Evolutionary conservation across 2,888 invertebrate species (phyloP), one percentile per base, ranked within the genome.

Genomic region (Punctoribates punctum): DNA sequence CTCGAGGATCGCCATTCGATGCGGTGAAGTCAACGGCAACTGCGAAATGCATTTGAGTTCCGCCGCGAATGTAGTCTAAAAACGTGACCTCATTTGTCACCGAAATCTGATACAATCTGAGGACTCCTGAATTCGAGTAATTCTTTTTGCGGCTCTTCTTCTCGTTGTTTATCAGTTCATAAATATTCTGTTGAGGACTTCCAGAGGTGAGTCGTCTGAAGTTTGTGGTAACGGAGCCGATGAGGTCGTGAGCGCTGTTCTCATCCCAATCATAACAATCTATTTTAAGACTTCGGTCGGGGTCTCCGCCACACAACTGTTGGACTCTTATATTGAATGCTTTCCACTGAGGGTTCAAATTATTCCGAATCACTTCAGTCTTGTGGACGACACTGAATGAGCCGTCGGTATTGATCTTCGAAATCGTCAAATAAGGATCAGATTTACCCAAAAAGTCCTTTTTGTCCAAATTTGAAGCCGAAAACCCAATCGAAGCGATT

Each of bases 21-120:
- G 83, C 84, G 77, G 86, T 86, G 78, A 86, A 86, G 80, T 86
- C 86, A 77, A 86, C 84, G 27, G 85, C 85, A 77, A 85, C 82
- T 27, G 84, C 83, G 78, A 84, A 85, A 79, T 85, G 83, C 60
- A 86, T 82, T 78, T 85, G 84, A 38, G 84, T 85, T 82, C 88
- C 87, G 72, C 86, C 87, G 78, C 85, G 84, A 70, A 88, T 84
- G 81, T 86, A 88, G 80, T 88, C 88, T 77, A 88, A 82, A 81
- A 88, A 88, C 3, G 87, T 84, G 77, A 82, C 81, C 75, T 83
- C 82, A 27, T 80, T 25, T 8, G 73, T 81, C 42, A 84, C 20
- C 11, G 25, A 27, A 2, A 72, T 48, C 2, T 15, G 6, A 46
- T 48, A 25, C 27, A 72, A 17, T 25, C 5, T 46, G 15, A 72